phyloP scores from a whole-genome alignment of 2,888 invertebrate species.

The Caenorhabditis sp. region DNA sequence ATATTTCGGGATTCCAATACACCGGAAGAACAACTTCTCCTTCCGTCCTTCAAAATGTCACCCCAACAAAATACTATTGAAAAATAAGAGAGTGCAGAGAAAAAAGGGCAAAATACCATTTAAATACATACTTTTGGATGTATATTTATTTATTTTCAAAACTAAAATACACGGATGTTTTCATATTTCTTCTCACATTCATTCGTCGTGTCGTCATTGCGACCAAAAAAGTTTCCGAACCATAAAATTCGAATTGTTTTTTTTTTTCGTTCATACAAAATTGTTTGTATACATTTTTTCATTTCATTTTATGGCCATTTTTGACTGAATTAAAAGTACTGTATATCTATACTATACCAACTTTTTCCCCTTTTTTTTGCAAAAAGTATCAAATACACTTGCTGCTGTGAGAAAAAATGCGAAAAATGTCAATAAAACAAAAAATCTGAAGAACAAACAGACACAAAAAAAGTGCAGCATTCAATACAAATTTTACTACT shows the following conservation, averaged over 20 bases:
- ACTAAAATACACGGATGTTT: neutral
- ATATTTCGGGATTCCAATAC: too few species aligned
- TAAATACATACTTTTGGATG: neutral
- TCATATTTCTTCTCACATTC: neutral
- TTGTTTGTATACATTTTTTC: neutral
- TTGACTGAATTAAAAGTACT: too few species aligned
- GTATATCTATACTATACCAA: too few species aligned
- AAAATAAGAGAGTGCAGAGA: neutral
- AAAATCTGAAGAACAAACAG: neutral
- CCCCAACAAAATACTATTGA: neutral
- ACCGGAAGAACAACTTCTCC: neutral
- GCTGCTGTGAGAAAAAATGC: neutral
- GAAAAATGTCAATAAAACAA: conserved; percentile 1
- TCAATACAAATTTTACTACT: neutral
- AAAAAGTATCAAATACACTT: too few species aligned
- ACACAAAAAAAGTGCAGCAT: neutral
- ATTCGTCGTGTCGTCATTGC: neutral
- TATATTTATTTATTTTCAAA: neutral
- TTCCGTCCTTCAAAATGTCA: neutral
- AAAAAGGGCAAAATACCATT: neutral
- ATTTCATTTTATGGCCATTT: too few species aligned
- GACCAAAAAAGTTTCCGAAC: neutral
- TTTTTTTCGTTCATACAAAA: neutral
- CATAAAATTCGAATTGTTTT: neutral
- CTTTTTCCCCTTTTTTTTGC: too few species aligned